Evolutionary conservation across 2,888 invertebrate genomes (phyloP).

Genomic region (Mesodorylaimus sp.): DNA sequence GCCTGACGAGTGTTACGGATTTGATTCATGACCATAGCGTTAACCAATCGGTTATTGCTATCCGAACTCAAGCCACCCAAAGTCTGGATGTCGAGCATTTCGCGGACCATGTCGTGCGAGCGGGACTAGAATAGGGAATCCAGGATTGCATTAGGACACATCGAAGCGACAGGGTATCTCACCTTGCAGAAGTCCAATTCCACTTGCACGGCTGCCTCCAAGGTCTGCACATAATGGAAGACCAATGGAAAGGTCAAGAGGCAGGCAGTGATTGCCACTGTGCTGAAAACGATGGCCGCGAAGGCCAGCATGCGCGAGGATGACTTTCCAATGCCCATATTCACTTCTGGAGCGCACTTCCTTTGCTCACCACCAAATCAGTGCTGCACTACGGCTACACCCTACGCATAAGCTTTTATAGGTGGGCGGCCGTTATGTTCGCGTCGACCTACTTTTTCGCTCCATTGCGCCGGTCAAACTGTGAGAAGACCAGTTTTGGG

Average conservation of each 20-base stretch:
- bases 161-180: not conserved
- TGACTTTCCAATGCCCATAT: not conserved
- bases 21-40: no score
- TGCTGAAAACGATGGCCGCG: slow-evolving; percentile 11
- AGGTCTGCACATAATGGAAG: slow-evolving; percentile 12
- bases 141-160: not conserved
- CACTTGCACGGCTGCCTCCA: slow-evolving; percentile 9
- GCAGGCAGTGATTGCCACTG: slow-evolving; percentile 11
- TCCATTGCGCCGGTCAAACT: no score
- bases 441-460: no score
- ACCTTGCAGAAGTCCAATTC: slow-evolving; percentile 11
- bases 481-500: no score
- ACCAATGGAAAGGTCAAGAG: slow-evolving; percentile 11
- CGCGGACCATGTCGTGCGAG: slow-evolving; percentile 28
- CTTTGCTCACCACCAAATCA: no score
- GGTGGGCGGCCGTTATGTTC: no score
- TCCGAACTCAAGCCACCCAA: no score
- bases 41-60: no score
- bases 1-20: no score
- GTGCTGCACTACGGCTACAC: no score
- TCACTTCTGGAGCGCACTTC: no score
- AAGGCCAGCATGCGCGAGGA: slow-evolving; percentile 9
- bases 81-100: slow-evolving; percentile 24
- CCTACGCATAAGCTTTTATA: no score
- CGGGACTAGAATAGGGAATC: slow-evolving; percentile 17